Conservation (phyloP, 2,888 invertebrate genomes). For the Steinernema carpocapsae region DNA sequence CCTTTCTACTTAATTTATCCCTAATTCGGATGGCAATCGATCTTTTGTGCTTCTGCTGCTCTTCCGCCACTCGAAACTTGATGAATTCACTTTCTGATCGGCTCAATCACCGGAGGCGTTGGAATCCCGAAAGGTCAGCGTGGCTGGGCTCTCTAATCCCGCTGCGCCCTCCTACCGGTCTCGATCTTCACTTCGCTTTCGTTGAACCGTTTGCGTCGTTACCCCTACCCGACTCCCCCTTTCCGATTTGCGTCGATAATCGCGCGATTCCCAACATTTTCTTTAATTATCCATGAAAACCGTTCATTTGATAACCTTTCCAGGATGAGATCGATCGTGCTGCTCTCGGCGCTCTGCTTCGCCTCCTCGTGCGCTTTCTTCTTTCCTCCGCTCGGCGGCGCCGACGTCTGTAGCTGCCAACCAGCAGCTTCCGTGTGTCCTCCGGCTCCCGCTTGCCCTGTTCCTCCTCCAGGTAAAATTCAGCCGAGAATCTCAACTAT, state of each 20-base stretch:
- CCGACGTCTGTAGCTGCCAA: slow-evolving; percentile 26
- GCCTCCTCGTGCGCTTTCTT: slow-evolving; percentile 1
- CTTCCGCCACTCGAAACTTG: not conserved
- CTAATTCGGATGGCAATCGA: not conserved
- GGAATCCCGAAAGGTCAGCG: slow-evolving; percentile 31
- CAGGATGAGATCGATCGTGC: slow-evolving; percentile 14
- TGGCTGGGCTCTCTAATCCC: not conserved
- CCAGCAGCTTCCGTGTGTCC: slow-evolving; percentile 21
- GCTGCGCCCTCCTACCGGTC: not conserved
- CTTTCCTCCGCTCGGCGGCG: slow-evolving; percentile 30
- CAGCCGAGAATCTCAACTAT: not conserved
- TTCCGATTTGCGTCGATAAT: slow-evolving; percentile 21
- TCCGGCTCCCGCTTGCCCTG: slow-evolving; percentile 15
- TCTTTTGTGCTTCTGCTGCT: slow-evolving; percentile 12
- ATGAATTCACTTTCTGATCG: slow-evolving; percentile 15
- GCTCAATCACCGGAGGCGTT: not conserved
- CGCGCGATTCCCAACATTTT: not conserved
- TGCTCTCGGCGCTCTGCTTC: slow-evolving; percentile 17
- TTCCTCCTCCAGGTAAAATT: not conserved
- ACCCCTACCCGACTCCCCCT: not conserved
- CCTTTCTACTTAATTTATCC: not conserved
- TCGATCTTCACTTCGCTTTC: not conserved
- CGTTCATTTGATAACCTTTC: not conserved
- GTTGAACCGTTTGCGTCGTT: not conserved
- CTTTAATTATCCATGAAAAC: not conserved